Percentiles rank a stretch among this genome's conserved stretches.
phyloP scores from a whole-genome alignment of 2,888 invertebrate species.

The Hirtodrosophila duncani region DNA sequence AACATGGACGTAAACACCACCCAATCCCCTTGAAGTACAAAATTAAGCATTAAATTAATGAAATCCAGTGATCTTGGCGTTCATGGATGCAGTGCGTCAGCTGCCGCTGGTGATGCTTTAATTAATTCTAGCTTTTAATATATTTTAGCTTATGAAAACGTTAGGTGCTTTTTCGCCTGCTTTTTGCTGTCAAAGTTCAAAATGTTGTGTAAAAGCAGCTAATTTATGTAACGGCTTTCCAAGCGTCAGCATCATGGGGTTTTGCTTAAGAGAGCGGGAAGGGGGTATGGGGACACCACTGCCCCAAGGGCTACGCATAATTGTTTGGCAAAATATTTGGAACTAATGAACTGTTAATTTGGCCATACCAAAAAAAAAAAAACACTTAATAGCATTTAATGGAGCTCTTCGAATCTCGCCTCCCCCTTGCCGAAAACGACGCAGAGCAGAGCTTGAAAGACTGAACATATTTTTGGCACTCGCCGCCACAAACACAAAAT shows the following conservation, averaged over 20 bases:
- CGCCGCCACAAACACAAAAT: no score
- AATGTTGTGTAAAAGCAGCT: conserved; percentile 23
- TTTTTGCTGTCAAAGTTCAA: conserved; percentile 38
- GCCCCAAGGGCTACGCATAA: conserved; percentile 31
- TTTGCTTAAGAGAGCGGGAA: no score
- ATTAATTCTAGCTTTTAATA: no score
- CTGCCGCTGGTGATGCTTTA: no score
- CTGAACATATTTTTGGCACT: conserved; percentile 36
- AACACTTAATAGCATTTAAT: conserved; percentile 62
- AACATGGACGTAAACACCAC: no score
- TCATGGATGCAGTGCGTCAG: no score
- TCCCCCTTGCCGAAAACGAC: not conserved
- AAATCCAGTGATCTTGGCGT: no score
- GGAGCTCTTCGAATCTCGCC: conserved; percentile 24
- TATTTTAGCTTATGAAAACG: no score
- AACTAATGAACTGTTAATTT: conserved; percentile 70
- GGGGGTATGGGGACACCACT: conserved; percentile 16
- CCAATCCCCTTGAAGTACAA: no score
- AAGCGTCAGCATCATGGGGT: conserved; percentile 31
- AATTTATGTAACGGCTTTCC: conserved; percentile 60
- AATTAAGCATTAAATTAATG: no score
- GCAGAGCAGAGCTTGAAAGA: no score
- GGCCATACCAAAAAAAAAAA: conserved; percentile 25
- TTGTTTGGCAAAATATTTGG: conserved; percentile 49
- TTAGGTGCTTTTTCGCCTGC: no score